A percentile compares a stretch with the other conserved stretches of the same genome.
phyloP scores from a whole-genome alignment of 2,797 vertebrate genomes.

The Euthynnus affinis region DNA sequence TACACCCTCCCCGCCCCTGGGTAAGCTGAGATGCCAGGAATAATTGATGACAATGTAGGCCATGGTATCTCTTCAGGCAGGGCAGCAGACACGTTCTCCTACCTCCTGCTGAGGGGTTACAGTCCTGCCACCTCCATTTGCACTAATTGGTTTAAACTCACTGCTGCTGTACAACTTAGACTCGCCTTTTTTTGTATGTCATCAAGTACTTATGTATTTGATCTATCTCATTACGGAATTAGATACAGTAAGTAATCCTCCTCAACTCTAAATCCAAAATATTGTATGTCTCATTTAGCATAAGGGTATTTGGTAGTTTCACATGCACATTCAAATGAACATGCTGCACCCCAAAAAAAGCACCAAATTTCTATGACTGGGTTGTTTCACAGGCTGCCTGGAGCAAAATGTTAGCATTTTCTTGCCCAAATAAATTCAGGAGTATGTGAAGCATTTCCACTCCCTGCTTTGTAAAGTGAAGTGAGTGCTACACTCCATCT shows the following conservation, averaged over 20 bases:
- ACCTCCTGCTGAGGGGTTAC: constrained; percentile 81
- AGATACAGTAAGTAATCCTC: constrained; percentile 19
- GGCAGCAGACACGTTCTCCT: constrained; percentile 68
- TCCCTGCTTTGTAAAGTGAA: neutral
- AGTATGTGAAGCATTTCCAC: neutral
- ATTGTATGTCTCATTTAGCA: constrained; percentile 17
- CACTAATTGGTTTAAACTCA: constrained; percentile 81
- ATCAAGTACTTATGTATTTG: constrained; percentile 43
- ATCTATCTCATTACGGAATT: constrained; percentile 52
- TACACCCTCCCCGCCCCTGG: constrained; percentile 54
- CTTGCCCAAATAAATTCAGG: neutral
- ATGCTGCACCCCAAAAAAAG: neutral
- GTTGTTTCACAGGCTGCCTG: neutral
- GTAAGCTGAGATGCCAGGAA: constrained; percentile 87
- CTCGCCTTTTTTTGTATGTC: constrained; percentile 42
- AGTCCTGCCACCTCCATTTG: constrained; percentile 82
- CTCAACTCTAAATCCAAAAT: constrained; percentile 10
- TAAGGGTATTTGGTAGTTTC: constrained; percentile 8
- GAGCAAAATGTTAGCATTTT: neutral
- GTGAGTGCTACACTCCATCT: neutral
- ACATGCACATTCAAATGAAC: neutral
- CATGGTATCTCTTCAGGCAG: constrained; percentile 74
- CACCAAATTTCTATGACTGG: neutral
- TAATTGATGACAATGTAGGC: constrained; percentile 85
- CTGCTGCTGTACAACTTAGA: constrained; percentile 22